Evolutionary conservation across 2,797 vertebrate species (phyloP).

Genomic region (Microchirus variegatus): DNA sequence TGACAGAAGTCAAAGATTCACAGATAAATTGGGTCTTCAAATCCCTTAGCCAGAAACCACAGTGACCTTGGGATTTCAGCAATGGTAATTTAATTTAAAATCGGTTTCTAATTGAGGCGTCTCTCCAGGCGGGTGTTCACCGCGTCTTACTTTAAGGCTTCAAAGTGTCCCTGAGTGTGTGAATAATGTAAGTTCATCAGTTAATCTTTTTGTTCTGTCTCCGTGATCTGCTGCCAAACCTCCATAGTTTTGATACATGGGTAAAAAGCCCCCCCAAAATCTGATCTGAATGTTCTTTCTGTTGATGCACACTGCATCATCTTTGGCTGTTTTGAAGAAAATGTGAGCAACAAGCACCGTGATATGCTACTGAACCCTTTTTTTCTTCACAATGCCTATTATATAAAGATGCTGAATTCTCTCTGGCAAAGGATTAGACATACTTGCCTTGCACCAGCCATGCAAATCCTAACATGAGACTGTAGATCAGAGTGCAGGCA

Average conservation of each 20-base stretch:
- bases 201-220: constrained; percentile 66
- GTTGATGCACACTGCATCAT: constrained; percentile 10
- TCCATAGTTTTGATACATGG: constrained; percentile 25
- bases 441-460: constrained; percentile 60
- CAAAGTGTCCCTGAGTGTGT: constrained; percentile 49
- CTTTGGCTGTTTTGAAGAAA: constrained; percentile 28
- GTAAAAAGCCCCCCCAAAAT: constrained; percentile 5
- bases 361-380: constrained; percentile 7
- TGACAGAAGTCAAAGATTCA: constrained; percentile 44
- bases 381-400: constrained; percentile 38
- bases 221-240: constrained; percentile 56
- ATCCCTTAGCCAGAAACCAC: constrained; percentile 44
- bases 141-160: constrained; percentile 11
- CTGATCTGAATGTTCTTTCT: constrained; percentile 6
- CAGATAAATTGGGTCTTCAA: constrained; percentile 63
- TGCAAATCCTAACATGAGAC: constrained; percentile 66
- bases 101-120: constrained; percentile 61
- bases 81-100: constrained; percentile 68
- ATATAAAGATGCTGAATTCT: constrained; percentile 54
- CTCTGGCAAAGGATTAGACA: constrained; percentile 61
- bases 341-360: constrained; percentile 16
- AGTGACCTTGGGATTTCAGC: constrained; percentile 58
- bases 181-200: constrained; percentile 73
- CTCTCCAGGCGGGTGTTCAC: constrained; percentile 30
- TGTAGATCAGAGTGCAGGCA: constrained; percentile 67